Base-by-base conservation (phyloP, 2,113 vertebrate species). In the Andinoacara biseriatus region DNA sequence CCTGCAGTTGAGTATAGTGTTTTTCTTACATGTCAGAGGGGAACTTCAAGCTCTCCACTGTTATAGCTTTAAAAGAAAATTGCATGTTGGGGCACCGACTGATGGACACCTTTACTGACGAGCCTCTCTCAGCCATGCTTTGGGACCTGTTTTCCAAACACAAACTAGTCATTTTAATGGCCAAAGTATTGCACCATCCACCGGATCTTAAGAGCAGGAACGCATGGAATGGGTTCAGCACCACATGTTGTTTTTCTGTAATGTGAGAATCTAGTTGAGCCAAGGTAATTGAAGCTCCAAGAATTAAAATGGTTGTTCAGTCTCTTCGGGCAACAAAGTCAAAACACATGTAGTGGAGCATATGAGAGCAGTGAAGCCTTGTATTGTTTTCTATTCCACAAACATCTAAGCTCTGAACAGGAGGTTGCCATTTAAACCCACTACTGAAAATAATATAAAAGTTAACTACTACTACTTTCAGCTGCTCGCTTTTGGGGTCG, bases 51-150 rank as follows among this genome's bases (percentile, higher is more conserved):
- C 31, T 40, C 56, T 79, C 2, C 22, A 58, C 76, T 43, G 46
- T 75, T 67, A 75, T 61, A 26, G 62, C 75, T 26, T 15, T 3
- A 9, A 26, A 78, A 72, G 65, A 43, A 88, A 90, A 90, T 92
- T 75, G 67, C 83, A 92, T n/a, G 46, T 76, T 76, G 54, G 52
- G 20, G 78, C 78, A 65, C 79, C 83, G 84, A 74, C 83, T 56
- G 59, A 86, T n/a, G 22, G 83, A 93, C 91, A 91, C 84, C 89
- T 91, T 83, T 87, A 86, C 56, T 74, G 56, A 62, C 72, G 85
- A 72, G 24, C 49, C 72, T 58, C 57, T 84, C 56, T 82, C 49
- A 74, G 54, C 38, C 38, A 9, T 72, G 4, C 60, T 49, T 52
- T 7, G 20, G 74, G 43, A 26, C 10, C 43, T 31, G 10, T 52